Base-by-base conservation (phyloP, 2,797 vertebrate genomes). In the Dallia pectoralis region DNA sequence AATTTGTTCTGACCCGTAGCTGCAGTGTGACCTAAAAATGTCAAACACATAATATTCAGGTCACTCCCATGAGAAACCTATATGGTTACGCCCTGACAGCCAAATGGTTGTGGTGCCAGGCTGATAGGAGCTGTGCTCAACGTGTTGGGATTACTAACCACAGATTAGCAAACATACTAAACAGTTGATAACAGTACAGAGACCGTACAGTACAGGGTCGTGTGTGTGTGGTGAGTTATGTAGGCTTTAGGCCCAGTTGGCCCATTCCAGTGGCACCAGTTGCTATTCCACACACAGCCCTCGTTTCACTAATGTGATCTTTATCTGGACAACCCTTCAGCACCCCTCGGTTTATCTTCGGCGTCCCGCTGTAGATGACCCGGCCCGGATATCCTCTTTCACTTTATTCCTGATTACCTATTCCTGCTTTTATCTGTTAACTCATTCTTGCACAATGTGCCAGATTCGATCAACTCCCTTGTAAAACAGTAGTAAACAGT, bases 291-390 rank as follows among this genome's bases (percentile, higher is more conserved):
- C 14, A 12, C 14, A 65, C 53, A 62, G 33, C 66, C 67, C 78
- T 59, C 70, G 76, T 71, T 30, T 80, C 76, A 80, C 81, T 87
- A 84, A 89, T 82, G 71, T 76, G 61, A 32, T 81, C 66, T 74
- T 83, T 75, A 85, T 80, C 75, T 78, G 72, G 33, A 73, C 71
- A 75, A 72, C 72, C 77, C 76, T 79, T 87, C 77, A 72, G 75
- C 78, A 63, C 76, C n/a, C 19, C 78, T 15, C 67, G 73, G 67
- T 25, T 79, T 78, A 78, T 75, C 71, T 78, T 79, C 75, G 75
- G 84, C 80, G 77, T 74, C 80, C 81, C n/a, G 5, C 79, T 65
- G 36, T 70, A 56, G 70, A 70, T 75, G 72, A 71, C 78, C 81
- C 81, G 74, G 70, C 72, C 14, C 76, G 61, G 14, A 65, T 81